Evolutionary conservation across 1,140 invertebrate genomes (phyloP), one percentile per base, ranked within the genome.

Genomic region (Hirudo medicinalis): DNA sequence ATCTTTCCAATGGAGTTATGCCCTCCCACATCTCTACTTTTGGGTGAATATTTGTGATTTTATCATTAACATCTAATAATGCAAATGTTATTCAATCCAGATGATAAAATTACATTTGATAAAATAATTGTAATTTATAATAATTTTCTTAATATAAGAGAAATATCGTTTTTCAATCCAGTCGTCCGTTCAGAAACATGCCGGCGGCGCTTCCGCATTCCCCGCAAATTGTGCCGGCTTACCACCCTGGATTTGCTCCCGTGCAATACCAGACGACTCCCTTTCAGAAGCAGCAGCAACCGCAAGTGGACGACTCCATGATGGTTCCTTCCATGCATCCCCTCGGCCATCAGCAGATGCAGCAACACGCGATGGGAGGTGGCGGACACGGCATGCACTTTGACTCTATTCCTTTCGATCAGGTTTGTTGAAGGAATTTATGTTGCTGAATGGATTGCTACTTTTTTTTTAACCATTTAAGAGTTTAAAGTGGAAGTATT

Each of bases 371-470:
- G 3, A 49, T 49, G 43, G 43, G 43, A 15, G 43, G 43, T 49
- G 11, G 3, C 9, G 43, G 43, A 54, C 11, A 74, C 40, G 77
- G 77, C 6, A 78, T 79, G 54, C 79, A 79, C 69, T 72, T 81
- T 22, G 79, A 80, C 71, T 74, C 78, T 13, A 76, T 76, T 15
- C 79, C 77, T 70, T 78, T 78, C 76, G 82, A 83, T 66, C 77
- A 78, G 53, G 77, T 81, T 40, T 49, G 0, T 15, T 49, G 4
- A 13, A 49, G 43, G 43, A 49, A 49, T 49, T 49, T 49, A 49
- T 17, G 11, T 17, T 49, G 43, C 9, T 11, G 1, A 49, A 17
- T 49, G 43, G 43, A 49, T 49, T 49, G 15, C 9, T 5, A 9
- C 32, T 36, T 2, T 6, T 36, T 36, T 36, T 36, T 2, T 6